A percentile compares a stretch with the other conserved stretches of the same genome.
phyloP scores from a whole-genome alignment of 2,888 invertebrate species.

The Phorcus lineatus region DNA sequence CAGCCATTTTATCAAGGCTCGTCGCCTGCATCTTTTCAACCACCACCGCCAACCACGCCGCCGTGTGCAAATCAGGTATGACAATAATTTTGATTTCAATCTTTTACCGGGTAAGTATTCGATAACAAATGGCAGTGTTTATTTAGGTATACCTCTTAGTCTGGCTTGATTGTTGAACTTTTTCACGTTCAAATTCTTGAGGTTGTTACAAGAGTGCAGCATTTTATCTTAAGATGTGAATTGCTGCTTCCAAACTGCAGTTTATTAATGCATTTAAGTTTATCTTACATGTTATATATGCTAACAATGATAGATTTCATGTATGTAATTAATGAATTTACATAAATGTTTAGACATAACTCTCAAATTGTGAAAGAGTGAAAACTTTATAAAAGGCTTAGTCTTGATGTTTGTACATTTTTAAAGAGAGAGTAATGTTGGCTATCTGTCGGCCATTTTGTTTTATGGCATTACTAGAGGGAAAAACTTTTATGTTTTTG shows the following conservation, averaged over 20 bases:
- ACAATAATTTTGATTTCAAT: not conserved
- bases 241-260: not conserved
- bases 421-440: no score
- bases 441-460: no score
- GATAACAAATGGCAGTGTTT: not conserved
- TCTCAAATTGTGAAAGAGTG: no score
- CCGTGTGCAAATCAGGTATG: not conserved
- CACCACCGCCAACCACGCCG: not conserved
- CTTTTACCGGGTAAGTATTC: not conserved
- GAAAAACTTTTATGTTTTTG: no score
- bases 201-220: not conserved
- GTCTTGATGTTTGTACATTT: no score
- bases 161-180: not conserved
- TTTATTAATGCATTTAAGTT: no score
- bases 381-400: no score
- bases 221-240: not conserved
- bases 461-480: no score
- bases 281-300: no score
- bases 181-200: not conserved
- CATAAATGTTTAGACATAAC: no score
- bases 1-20: not conserved
- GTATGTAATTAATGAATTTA: no score
- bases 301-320: no score
- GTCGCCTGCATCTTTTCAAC: not conserved
- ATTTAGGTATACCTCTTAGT: not conserved